Base-by-base conservation (phyloP, 1,140 invertebrate genomes). In the Hermetia illucens region DNA sequence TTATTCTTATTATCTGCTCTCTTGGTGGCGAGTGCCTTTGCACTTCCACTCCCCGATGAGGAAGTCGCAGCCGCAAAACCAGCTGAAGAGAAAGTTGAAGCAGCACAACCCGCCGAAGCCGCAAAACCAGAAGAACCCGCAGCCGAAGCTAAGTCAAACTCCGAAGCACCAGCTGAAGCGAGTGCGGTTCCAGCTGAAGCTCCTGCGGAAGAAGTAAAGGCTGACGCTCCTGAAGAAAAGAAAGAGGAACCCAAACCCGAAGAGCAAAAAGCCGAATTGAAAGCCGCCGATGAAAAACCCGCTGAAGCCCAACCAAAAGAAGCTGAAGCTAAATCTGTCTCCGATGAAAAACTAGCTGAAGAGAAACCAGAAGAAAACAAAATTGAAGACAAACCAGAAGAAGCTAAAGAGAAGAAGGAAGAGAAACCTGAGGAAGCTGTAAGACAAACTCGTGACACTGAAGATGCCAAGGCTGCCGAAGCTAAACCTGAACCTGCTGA, bases 201-300 rank as follows among this genome's bases (percentile, higher is more conserved):
- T 10, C 4, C 12, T 12, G 12, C 9, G 19, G 34, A 18, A 20
- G 34, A 35, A 20, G 24, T 13, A 13, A 27, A 27, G 24, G 24
- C 8, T 21, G 37, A n/a, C 20, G 29, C 8, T 2, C 13, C 29
- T n/a, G 21, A 35, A 35, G 18, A 21, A 13, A 20, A 12, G 21
- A 20, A 10, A n/a, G 35, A 42, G 19, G 39, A 21, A 35, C 34
- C 36, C 16, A 18, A 30, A 34, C 22, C 44, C 18, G 47, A 51
- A 41, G 21, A 41, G 19, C 36, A 41, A n/a, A 42, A 44, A 32
- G 24, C 32, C n/a, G 41, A 43, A 25, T 42, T 44, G n/a, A 30
- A 27, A 13, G 38, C 38, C n/a, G 22, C 39, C 36, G 12, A 25
- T 19, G 30, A 40, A 19, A 33, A 41, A 24, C 39, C 41, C 2